Conservation (phyloP, 2,113 vertebrate genomes). For the Solea solea region DNA sequence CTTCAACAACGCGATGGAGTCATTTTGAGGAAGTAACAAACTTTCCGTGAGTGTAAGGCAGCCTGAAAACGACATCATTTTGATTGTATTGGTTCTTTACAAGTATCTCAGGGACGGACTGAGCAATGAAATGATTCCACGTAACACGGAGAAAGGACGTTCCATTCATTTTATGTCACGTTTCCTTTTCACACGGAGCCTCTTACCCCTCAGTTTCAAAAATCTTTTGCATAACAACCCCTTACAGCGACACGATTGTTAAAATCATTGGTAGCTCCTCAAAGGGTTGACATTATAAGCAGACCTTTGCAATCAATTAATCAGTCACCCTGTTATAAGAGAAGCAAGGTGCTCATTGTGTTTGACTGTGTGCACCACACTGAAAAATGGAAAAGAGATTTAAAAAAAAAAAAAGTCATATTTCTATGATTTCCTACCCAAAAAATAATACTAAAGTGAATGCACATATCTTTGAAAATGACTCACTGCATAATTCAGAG, state of each 20-base stretch:
- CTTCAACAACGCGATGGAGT: too few relatives aligned
- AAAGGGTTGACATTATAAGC: background rate
- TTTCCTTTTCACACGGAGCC: too few relatives aligned
- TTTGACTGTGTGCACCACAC: background rate
- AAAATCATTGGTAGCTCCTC: too few relatives aligned
- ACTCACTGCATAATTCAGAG: background rate
- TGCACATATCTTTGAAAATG: background rate
- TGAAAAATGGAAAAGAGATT: background rate
- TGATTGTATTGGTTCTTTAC: too few relatives aligned
- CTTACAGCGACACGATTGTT: too few relatives aligned
- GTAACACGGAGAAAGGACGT: too few relatives aligned
- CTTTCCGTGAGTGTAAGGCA: background rate
- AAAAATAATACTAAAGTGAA: background rate
- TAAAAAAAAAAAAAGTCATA: background rate
- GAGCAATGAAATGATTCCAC: too few relatives aligned
- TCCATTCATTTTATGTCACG: too few relatives aligned
- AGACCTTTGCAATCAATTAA: background rate
- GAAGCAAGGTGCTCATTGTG: background rate
- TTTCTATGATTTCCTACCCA: background rate
- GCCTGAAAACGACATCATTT: too few relatives aligned
- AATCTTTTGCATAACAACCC: too few relatives aligned
- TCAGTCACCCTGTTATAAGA: background rate
- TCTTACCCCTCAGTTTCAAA: too few relatives aligned
- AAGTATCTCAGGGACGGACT: too few relatives aligned
- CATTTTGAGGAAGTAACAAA: background rate